These are phyloP conservation scores for Andrena hattorfiana DNA, from an alignment of 2,888 invertebrate species.

Conservation along the genomic window DNA sequence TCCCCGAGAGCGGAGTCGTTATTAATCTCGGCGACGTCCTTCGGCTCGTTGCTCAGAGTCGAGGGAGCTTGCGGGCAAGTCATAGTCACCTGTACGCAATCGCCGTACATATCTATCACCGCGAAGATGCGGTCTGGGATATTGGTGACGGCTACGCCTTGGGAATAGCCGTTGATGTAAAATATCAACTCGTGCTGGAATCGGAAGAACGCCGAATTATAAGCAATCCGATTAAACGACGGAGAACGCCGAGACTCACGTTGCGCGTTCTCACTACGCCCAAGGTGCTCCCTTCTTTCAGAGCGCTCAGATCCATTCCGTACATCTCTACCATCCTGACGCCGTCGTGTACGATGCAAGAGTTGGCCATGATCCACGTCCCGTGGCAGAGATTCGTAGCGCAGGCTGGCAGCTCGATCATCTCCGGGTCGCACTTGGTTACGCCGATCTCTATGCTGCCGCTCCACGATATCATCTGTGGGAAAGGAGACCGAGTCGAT, in stretches of 20 bases:
- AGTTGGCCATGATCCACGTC: slow-evolving; percentile 97
- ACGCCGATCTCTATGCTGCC: slow-evolving; percentile 92
- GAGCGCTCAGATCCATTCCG: slow-evolving; percentile 93
- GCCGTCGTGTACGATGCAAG: slow-evolving; percentile 94
- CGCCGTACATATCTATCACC: slow-evolving; percentile 93
- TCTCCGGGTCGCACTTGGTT: slow-evolving; percentile 89
- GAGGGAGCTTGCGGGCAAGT: slow-evolving; percentile 82
- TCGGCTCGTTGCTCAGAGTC: slow-evolving; percentile 66
- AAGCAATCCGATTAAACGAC: background rate
- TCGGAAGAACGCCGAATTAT: slow-evolving; percentile 25
- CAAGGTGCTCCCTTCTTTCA: slow-evolving; percentile 93
- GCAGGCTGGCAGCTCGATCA: slow-evolving; percentile 90
- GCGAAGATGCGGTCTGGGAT: slow-evolving; percentile 92
- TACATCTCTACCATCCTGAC: slow-evolving; percentile 93
- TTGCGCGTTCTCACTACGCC: slow-evolving; percentile 94
- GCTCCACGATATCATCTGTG: slow-evolving; percentile 92
- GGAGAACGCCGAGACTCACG: slow-evolving; percentile 83
- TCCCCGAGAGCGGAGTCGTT: slow-evolving; percentile 80
- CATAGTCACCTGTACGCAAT: slow-evolving; percentile 92
- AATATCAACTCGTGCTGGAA: slow-evolving; percentile 93
- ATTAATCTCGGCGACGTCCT: slow-evolving; percentile 79
- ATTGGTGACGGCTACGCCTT: slow-evolving; percentile 93
- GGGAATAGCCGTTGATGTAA: slow-evolving; percentile 94
- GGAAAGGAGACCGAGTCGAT: slow-evolving; percentile 29
- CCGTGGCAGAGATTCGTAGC: slow-evolving; percentile 92